These are phyloP conservation scores for Oryctolagus cuniculus DNA, from an alignment of 2,113 vertebrate species.

Conservation along the genomic window DNA sequence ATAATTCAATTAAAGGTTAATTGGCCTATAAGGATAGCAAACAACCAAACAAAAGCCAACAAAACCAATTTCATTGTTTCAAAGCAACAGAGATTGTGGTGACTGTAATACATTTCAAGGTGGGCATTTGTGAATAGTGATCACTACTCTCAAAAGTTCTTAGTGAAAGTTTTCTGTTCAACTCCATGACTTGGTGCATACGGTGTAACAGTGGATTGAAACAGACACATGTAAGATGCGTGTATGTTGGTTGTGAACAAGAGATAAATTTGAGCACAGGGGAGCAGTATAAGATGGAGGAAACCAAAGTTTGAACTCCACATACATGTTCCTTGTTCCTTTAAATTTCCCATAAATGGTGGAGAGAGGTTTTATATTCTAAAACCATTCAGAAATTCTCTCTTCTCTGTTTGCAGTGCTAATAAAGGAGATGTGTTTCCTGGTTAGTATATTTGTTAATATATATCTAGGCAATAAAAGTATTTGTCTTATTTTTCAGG, in stretches of 20 bases:
- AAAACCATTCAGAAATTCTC: background rate
- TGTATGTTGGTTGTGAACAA: background rate
- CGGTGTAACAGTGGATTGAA: background rate
- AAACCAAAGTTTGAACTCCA: background rate
- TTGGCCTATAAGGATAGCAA: background rate
- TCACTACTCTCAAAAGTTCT: background rate
- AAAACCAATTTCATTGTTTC: too few relatives aligned
- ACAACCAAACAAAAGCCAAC: background rate
- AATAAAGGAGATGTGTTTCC: background rate
- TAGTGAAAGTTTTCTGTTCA: background rate
- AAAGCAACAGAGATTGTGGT: background rate
- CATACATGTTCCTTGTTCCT: background rate
- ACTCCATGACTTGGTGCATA: background rate
- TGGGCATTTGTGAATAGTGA: background rate
- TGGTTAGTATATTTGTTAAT: background rate
- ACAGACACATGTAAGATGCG: background rate
- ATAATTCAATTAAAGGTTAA: background rate
- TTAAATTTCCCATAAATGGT: background rate
- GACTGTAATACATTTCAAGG: background rate
- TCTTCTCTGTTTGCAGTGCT: background rate
- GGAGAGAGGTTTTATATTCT: background rate
- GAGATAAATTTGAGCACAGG: background rate
- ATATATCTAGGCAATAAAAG: background rate
- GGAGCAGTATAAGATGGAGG: background rate
- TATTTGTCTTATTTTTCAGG: background rate